phyloP scores from a whole-genome alignment of 2,888 invertebrate species.

The Mystacides longicornis region DNA sequence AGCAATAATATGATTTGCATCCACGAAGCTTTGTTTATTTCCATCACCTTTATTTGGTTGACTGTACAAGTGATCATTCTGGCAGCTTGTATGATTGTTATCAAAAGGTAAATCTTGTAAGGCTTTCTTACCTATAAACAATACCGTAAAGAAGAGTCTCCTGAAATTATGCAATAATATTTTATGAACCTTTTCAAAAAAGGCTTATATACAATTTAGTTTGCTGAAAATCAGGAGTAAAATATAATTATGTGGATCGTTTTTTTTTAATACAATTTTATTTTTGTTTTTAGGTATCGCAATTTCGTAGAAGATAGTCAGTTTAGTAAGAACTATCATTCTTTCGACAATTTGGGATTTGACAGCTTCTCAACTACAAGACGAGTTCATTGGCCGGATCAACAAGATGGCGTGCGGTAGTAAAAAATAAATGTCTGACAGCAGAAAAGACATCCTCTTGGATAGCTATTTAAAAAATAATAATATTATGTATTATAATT shows the following conservation, averaged over 20 bases:
- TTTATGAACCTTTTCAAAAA: too few relatives aligned
- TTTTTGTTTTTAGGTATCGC: conserved; percentile 34
- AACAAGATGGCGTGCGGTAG: conserved; percentile 26
- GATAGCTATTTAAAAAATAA: too few relatives aligned
- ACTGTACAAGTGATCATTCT: conserved; percentile 49
- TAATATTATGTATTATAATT: too few relatives aligned
- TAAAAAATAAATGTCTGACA: too few relatives aligned
- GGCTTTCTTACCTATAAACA: too few relatives aligned
- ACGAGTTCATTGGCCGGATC: conserved; percentile 65
- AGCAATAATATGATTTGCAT: conserved; percentile 46
- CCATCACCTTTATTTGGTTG: conserved; percentile 55
- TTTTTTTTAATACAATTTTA: background rate
- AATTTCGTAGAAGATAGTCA: conserved; percentile 44
- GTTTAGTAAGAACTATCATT: conserved; percentile 46
- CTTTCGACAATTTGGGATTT: conserved; percentile 56
- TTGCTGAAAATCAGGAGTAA: too few relatives aligned
- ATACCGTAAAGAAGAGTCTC: too few relatives aligned
- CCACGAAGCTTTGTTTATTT: conserved; percentile 57
- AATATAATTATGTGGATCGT: background rate
- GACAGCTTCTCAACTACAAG: conserved; percentile 59
- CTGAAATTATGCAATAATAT: background rate
- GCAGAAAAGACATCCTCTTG: too few relatives aligned
- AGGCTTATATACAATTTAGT: too few relatives aligned
- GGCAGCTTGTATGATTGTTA: conserved; percentile 48
- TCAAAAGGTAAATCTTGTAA: conserved; percentile 40